Evolutionary conservation across 2,113 vertebrate species (phyloP).

Genomic region (Sitta europaea): DNA sequence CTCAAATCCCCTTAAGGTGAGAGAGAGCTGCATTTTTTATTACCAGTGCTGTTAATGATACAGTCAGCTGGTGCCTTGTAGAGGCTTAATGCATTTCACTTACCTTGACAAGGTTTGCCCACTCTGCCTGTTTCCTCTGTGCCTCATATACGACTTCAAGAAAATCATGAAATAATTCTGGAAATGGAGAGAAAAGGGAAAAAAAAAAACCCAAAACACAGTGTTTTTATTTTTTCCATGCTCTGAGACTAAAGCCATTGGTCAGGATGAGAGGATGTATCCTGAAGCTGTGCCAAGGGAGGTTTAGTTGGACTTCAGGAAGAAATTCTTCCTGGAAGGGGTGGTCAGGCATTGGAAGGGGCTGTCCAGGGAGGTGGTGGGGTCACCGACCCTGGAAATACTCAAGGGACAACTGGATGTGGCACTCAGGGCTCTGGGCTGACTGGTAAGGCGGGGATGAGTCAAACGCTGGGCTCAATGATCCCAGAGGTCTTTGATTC

Average conservation of each 20-base stretch:
- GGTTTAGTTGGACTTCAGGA: neutral
- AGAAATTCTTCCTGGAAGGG: neutral
- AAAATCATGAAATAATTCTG: neutral
- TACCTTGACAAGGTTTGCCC: neutral
- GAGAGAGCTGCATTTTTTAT: neutral
- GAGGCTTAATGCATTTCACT: neutral
- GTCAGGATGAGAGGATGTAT: neutral
- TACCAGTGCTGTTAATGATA: neutral
- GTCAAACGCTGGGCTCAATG: neutral
- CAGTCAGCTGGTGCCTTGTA: neutral
- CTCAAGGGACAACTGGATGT: neutral
- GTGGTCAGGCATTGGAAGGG: neutral
- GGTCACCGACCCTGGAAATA: neutral
- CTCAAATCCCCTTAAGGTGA: slow-evolving; percentile 40
- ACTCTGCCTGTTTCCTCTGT: neutral
- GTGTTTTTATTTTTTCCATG: neutral
- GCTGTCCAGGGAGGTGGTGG: neutral
- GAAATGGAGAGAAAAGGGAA: neutral
- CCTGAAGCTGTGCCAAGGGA: neutral
- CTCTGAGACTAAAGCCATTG: rapidly evolving
- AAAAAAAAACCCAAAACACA: rapidly evolving
- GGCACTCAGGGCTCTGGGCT: neutral
- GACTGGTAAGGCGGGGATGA: neutral
- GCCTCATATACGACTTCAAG: neutral
- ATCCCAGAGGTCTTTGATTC: neutral